Evolutionary conservation across 2,888 invertebrate species (phyloP).

Genomic region (Deilephila elpenor): DNA sequence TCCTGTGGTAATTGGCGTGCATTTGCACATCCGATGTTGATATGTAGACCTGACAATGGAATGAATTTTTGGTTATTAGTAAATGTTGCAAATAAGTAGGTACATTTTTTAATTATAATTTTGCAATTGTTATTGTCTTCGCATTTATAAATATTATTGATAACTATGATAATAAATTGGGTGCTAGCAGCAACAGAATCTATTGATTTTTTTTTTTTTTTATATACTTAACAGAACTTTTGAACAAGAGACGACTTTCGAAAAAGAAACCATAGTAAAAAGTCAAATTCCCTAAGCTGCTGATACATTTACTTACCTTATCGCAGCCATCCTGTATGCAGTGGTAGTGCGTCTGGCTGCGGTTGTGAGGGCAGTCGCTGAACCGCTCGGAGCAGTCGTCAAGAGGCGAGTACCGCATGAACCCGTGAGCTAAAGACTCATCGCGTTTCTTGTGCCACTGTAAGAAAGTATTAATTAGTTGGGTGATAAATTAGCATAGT

Average conservation of each 20-base stretch:
- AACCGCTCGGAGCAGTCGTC: slow-evolving; percentile 97
- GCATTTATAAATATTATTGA: no score
- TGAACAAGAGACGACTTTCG: no score
- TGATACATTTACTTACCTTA: slow-evolving; percentile 81
- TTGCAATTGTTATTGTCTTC: no score
- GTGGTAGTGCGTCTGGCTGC: slow-evolving; percentile 98
- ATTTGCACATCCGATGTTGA: slow-evolving; percentile 99
- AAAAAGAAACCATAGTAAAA: no score
- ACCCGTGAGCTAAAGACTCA: slow-evolving; percentile 97
- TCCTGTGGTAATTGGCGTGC: slow-evolving; percentile 99
- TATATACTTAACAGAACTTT: no score
- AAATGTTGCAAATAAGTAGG: no score
- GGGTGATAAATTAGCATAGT: no score
- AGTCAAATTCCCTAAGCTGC: no score
- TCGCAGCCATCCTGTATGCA: slow-evolving; percentile 97
- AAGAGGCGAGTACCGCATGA: slow-evolving; percentile 96
- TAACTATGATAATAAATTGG: no score
- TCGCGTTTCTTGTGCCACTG: slow-evolving; percentile 99
- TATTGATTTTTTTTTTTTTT: no score
- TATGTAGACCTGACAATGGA: slow-evolving; percentile 90
- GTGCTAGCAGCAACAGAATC: no score
- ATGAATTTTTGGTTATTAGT: not conserved
- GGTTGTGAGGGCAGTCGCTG: slow-evolving; percentile 94
- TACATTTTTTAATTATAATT: no score
- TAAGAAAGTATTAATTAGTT: slow-evolving; percentile 23